These are phyloP conservation scores for Cantharis nigra DNA, from an alignment of 2,888 invertebrate genomes.

Conservation along the genomic window DNA sequence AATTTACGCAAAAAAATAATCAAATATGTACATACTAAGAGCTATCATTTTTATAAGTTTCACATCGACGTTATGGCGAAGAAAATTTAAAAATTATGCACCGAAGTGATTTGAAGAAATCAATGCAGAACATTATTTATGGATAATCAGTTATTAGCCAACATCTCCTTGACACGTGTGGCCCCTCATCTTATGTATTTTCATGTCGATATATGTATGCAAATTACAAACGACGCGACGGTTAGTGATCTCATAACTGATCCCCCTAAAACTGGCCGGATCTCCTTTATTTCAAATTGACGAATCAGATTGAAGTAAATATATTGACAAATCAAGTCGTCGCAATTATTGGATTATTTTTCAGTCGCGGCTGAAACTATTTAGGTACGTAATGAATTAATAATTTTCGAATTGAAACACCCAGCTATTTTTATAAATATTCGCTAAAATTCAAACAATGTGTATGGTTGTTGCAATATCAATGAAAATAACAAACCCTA, in stretches of 20 bases:
- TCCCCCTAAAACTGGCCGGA: conserved; percentile 8
- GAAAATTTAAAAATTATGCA: neutral
- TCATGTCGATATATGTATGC: conserved; percentile 21
- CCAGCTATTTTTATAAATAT: neutral
- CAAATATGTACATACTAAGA: neutral
- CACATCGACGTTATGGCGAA: neutral
- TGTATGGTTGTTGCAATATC: neutral
- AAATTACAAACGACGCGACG: conserved; percentile 15
- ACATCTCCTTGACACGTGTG: conserved; percentile 18
- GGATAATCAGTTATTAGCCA: neutral
- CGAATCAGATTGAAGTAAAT: conserved; percentile 3
- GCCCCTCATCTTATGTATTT: conserved; percentile 20
- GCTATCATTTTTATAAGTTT: too few species aligned
- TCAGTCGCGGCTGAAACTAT: neutral
- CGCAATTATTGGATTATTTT: neutral
- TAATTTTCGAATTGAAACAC: neutral
- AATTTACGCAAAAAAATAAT: neutral
- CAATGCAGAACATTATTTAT: neutral
- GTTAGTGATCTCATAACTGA: conserved; percentile 28
- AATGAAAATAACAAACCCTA: neutral
- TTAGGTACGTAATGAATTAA: neutral
- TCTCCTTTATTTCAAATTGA: conserved; percentile 6
- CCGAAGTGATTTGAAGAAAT: neutral
- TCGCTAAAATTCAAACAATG: neutral
- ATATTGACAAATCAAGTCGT: neutral